phyloP scores from a whole-genome alignment of 2,113 vertebrate species.

The Danionella cerebrum region DNA sequence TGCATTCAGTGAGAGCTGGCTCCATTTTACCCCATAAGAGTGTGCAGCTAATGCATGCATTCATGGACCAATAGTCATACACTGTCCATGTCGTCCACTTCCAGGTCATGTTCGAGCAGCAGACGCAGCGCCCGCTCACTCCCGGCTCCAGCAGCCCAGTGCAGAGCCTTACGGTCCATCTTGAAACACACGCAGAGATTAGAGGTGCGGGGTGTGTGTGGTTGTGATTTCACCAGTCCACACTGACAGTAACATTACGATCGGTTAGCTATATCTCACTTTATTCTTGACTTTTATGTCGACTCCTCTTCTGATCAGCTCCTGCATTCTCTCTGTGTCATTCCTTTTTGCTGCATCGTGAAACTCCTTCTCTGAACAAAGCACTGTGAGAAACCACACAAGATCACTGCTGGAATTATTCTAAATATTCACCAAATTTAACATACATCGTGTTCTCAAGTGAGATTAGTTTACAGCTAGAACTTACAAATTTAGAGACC shows the following conservation, averaged over 20 bases:
- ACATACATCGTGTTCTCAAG: too few species aligned
- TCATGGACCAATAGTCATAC: slow-evolving; percentile 51
- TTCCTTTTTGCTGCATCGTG: slow-evolving; percentile 73
- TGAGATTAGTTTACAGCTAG: too few species aligned
- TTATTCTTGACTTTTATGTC: slow-evolving; percentile 75
- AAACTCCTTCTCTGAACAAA: slow-evolving; percentile 78
- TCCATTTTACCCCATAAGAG: too few species aligned
- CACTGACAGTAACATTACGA: too few species aligned
- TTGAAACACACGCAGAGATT: too few species aligned
- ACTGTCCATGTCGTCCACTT: slow-evolving; percentile 69
- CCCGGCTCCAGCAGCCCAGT: slow-evolving; percentile 80
- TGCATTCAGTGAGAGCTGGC: too few species aligned
- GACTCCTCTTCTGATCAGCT: slow-evolving; percentile 74
- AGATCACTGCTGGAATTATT: neutral
- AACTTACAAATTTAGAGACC: too few species aligned
- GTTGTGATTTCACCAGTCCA: too few species aligned
- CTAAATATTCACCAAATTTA: too few species aligned
- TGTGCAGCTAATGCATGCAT: too few species aligned
- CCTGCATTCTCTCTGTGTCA: slow-evolving; percentile 62
- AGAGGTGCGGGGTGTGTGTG: too few species aligned
- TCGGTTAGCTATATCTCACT: slow-evolving; percentile 52
- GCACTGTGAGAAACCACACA: slow-evolving; percentile 58
- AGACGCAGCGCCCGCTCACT: slow-evolving; percentile 70
- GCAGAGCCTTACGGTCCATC: slow-evolving; percentile 75
- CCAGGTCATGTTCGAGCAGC: slow-evolving; percentile 69